phyloP scores from a whole-genome alignment of 2,797 vertebrate genomes.

The Vespertilio murinus region DNA sequence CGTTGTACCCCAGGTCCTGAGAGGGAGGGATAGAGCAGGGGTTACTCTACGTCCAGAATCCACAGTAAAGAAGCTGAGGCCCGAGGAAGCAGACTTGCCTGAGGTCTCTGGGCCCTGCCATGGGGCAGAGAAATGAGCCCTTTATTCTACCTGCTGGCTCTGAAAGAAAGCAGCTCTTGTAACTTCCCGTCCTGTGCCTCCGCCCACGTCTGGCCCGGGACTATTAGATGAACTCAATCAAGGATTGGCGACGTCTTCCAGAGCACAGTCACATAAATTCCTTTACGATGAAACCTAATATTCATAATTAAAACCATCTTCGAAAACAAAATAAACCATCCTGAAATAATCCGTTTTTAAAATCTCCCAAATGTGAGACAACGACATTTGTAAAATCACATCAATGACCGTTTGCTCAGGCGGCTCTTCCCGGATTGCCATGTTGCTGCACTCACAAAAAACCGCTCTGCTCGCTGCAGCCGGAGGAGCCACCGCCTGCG shows the following conservation, averaged over 20 bases:
- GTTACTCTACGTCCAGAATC: neutral
- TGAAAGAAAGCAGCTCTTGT: neutral
- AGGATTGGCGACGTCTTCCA: neutral
- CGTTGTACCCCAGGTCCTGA: neutral
- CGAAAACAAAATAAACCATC: slow-evolving; percentile 38
- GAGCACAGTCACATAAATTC: neutral
- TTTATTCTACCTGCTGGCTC: neutral
- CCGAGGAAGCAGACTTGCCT: neutral
- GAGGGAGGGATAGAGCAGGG: neutral
- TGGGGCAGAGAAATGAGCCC: neutral
- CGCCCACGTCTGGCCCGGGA: neutral
- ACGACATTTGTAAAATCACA: slow-evolving; percentile 66
- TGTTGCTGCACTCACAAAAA: slow-evolving; percentile 20
- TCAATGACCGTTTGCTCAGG: slow-evolving; percentile 50
- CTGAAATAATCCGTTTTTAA: slow-evolving; percentile 24
- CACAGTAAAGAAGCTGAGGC: slow-evolving; percentile 21
- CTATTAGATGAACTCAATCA: neutral
- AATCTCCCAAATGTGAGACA: slow-evolving; percentile 28
- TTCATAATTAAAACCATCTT: slow-evolving; percentile 34
- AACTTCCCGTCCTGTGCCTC: neutral
- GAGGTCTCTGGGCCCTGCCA: neutral
- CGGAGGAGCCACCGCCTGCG: slow-evolving; percentile 47
- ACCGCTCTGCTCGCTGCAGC: neutral
- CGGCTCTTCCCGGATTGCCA: slow-evolving; percentile 57
- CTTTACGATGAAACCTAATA: slow-evolving; percentile 8